These are phyloP conservation scores for Brachypteracias leptosomus DNA, from an alignment of 2,113 vertebrate species.

Conservation along the genomic window DNA sequence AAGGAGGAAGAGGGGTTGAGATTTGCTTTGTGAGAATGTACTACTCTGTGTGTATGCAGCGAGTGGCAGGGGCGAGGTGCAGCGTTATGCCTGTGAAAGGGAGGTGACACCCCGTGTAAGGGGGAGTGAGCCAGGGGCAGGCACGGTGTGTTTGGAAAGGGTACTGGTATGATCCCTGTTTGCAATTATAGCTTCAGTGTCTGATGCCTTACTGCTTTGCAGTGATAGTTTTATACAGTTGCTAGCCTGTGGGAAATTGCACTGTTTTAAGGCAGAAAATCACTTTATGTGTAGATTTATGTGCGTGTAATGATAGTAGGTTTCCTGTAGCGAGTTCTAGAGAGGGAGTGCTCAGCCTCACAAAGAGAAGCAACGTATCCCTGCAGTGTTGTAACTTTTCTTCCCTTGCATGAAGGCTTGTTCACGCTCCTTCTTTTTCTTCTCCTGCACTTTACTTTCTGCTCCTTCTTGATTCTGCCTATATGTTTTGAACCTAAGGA, in stretches of 20 bases:
- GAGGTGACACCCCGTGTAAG: neutral
- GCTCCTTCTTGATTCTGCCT: neutral
- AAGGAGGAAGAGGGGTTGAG: neutral
- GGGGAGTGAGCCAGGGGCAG: neutral
- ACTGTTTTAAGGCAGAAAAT: neutral
- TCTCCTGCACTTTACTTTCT: neutral
- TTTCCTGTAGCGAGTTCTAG: neutral
- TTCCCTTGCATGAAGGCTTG: neutral
- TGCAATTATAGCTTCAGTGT: neutral
- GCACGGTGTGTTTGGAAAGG: neutral
- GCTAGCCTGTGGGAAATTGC: neutral
- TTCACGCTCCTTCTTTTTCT: neutral
- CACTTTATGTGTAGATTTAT: neutral
- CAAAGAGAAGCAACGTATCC: neutral
- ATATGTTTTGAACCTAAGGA: neutral
- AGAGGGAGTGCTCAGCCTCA: neutral
- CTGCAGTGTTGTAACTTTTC: neutral
- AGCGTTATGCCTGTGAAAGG: neutral
- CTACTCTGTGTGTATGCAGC: fast-evolving
- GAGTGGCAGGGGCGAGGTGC: neutral
- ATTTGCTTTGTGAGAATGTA: neutral
- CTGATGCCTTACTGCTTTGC: neutral
- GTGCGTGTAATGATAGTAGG: neutral
- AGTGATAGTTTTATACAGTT: neutral
- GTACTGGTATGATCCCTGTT: neutral